Evolutionary conservation across 1,140 invertebrate genomes (phyloP).

Genomic region (Cheumatopsyche charites): DNA sequence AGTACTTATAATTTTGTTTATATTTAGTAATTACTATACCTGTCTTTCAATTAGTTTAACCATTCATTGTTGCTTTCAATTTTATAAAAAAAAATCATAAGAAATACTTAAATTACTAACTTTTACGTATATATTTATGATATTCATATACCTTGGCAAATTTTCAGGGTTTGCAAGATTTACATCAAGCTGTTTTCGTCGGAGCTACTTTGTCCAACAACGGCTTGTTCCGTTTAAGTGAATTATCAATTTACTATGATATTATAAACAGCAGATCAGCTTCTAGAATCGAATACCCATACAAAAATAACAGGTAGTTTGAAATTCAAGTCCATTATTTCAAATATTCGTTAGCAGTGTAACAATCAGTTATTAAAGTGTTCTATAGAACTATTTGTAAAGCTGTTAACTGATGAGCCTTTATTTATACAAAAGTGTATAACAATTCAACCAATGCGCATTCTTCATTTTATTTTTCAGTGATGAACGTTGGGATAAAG

Average conservation of each 20-base stretch:
- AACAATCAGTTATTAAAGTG: too few species aligned
- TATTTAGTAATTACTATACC: background rate
- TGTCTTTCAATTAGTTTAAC: too few species aligned
- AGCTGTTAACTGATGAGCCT: too few species aligned
- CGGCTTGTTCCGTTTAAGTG: slow-evolving; percentile 39
- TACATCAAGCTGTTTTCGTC: slow-evolving; percentile 35
- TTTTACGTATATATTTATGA: slow-evolving; percentile 18
- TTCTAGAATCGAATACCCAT: slow-evolving; percentile 39
- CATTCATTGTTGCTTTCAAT: too few species aligned
- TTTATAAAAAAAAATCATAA: too few species aligned
- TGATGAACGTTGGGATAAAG: slow-evolving; percentile 43
- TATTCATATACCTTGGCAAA: background rate
- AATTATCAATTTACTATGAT: slow-evolving; percentile 39
- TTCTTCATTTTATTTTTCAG: slow-evolving; percentile 22
- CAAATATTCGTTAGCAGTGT: too few species aligned
- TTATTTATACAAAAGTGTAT: too few species aligned
- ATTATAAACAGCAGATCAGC: background rate
- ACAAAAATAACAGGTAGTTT: slow-evolving; percentile 40
- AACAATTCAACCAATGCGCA: background rate
- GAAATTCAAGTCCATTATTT: background rate
- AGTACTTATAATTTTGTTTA: slow-evolving; percentile 48
- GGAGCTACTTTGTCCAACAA: slow-evolving; percentile 31
- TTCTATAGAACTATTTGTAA: too few species aligned
- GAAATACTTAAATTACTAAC: too few species aligned
- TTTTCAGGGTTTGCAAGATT: slow-evolving; percentile 41